These are phyloP conservation scores for Nezara viridula DNA, from an alignment of 2,888 invertebrate species.

Conservation along the genomic window DNA sequence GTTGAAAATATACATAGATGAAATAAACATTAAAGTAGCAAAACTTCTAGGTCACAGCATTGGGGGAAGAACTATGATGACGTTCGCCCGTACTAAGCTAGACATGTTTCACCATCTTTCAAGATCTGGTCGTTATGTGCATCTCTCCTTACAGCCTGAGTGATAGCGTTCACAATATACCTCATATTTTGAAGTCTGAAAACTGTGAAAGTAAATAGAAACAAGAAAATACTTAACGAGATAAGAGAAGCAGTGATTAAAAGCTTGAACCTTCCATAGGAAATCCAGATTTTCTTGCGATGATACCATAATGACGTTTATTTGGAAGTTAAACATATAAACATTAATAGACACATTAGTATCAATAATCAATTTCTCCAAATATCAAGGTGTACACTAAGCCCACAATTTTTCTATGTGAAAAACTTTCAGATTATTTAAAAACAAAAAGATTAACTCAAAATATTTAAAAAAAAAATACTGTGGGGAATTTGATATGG, in stretches of 20 bases:
- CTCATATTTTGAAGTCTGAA: constrained; percentile 78
- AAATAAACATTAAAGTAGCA: constrained; percentile 66
- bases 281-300: constrained; percentile 71
- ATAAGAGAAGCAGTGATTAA: constrained; percentile 78
- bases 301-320: constrained; percentile 74
- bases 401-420: constrained; percentile 87
- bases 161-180: constrained; percentile 76
- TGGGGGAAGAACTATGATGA: constrained; percentile 83
- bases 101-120: constrained; percentile 75
- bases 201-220: constrained; percentile 74
- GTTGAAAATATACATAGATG: constrained; percentile 75
- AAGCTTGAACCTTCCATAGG: constrained; percentile 74
- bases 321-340: constrained; percentile 87
- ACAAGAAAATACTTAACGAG: constrained; percentile 76
- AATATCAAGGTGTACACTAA: constrained; percentile 71
- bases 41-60: constrained; percentile 61
- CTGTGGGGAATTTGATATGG: constrained; percentile 80
- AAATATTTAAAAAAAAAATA: constrained; percentile 81
- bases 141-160: constrained; percentile 78
- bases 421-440: constrained; percentile 86
- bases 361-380: constrained; percentile 78
- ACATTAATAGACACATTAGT: constrained; percentile 78
- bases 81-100: constrained; percentile 81
- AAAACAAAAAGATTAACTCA: constrained; percentile 71
- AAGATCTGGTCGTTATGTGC: constrained; percentile 80